Percentiles rank a stretch among this genome's conserved stretches.
These are phyloP conservation scores for Ceratoteleas bidentatus DNA, from an alignment of 1,140 invertebrate genomes.

Conservation along the genomic window DNA sequence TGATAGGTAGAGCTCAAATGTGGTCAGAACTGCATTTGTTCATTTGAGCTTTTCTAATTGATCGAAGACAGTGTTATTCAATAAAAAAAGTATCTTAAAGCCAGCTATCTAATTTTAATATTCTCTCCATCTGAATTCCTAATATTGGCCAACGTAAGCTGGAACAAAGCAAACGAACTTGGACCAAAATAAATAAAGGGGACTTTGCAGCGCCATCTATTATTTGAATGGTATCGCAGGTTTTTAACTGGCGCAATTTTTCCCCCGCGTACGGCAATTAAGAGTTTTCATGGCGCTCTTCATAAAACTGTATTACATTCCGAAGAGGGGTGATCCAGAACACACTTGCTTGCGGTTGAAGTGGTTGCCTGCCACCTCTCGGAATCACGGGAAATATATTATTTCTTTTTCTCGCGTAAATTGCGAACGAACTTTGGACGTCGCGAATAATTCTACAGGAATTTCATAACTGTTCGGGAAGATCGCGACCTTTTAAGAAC, in stretches of 20 bases:
- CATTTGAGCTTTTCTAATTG: too few relatives aligned
- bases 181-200: slow-evolving; percentile 35
- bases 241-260: slow-evolving; percentile 63
- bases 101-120: too few relatives aligned
- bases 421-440: slow-evolving; percentile 70
- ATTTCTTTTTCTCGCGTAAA: slow-evolving; percentile 74
- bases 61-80: too few relatives aligned
- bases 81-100: too few relatives aligned
- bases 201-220: slow-evolving; percentile 39
- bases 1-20: too few relatives aligned
- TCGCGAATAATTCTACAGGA: slow-evolving; percentile 79
- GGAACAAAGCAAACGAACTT: slow-evolving; percentile 17
- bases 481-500: slow-evolving; percentile 63
- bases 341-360: slow-evolving; percentile 38
- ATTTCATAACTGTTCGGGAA: slow-evolving; percentile 79
- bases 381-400: slow-evolving; percentile 70
- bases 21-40: too few relatives aligned
- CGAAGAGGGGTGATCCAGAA: slow-evolving; percentile 50
- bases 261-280: slow-evolving; percentile 70
- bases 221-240: slow-evolving; percentile 28
- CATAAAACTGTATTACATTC: slow-evolving; percentile 77
- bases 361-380: slow-evolving; percentile 11
- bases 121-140: too few relatives aligned
- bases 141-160: slow-evolving; percentile 22
- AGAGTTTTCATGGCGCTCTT: slow-evolving; percentile 75